Percentiles rank a stretch among this genome's conserved stretches.
Evolutionary conservation across 2,888 invertebrate genomes (phyloP).

Genomic region (Lasioglossum calceatum): DNA sequence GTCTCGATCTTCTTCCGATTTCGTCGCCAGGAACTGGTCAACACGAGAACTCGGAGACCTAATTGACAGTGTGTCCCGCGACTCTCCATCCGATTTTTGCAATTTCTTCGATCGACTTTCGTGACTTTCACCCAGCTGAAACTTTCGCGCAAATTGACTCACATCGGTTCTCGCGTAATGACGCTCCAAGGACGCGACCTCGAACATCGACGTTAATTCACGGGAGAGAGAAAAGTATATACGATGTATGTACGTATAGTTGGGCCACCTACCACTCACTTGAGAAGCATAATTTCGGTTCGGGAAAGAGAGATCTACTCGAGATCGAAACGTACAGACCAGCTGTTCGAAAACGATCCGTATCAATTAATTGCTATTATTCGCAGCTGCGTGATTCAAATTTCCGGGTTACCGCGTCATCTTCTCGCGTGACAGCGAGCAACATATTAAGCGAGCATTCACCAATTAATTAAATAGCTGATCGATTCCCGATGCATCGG

Average conservation of each 20-base stretch:
- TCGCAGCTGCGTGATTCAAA: background rate
- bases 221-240: constrained; percentile 1
- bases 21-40: background rate
- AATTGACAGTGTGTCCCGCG: background rate
- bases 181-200: constrained; percentile 54
- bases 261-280: background rate
- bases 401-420: background rate
- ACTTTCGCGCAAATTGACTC: constrained; percentile 53
- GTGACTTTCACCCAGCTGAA: constrained; percentile 43
- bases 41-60: constrained; percentile 1
- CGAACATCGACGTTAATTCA: constrained; percentile 15
- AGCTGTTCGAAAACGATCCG: background rate
- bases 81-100: constrained; percentile 40
- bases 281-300: background rate
- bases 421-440: background rate
- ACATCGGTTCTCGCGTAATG: constrained; percentile 34
- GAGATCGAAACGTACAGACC: background rate
- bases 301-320: background rate
- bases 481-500: background rate
- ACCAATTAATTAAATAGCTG: background rate
- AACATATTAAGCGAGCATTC: background rate
- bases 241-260: background rate
- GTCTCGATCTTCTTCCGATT: background rate
- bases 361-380: background rate
- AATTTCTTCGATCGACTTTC: constrained; percentile 57